Base-by-base conservation (phyloP, 2,888 invertebrate species). In the Eurytoma californica region DNA sequence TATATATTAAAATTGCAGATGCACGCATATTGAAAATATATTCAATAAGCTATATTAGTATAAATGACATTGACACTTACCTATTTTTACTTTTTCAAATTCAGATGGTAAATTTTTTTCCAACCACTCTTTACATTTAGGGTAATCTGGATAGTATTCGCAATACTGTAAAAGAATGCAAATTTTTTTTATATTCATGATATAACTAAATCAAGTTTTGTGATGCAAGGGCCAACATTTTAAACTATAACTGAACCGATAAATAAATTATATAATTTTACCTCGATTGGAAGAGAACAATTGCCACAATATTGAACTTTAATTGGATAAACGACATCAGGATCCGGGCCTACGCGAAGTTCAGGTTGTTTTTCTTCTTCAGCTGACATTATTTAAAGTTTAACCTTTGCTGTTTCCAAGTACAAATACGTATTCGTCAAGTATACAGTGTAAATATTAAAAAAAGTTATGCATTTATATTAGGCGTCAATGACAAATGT, bases 101-200 rank as follows among this genome's bases (percentile, higher is more conserved):
- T 98, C 96, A 65, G 95, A 95, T 0, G 99, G 98, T 83, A 99
- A 92, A 92, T 98, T 95, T 87, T 96, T 95, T 91, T 98, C 97
- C 83, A 99, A 91, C 99, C 99, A 99, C 84, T 95, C 95, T 90
- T 98, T 97, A 90, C 99, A 99, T 91, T 97, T 97, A 83, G 98
- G 98, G 90, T 97, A 97, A 90, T 97, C 97, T 13, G 98, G 98
- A 91, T 98, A 98, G 91, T 97, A 98, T 92, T 99, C 98, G 91
- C 99, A 99, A 90, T 98, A 99, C 96, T 97, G 89, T 20, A 90
- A 79, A 72, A 69, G 72, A 16, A 60, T 39, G 77, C 66, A 67
- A 66, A 65, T 70, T 61, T 63, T 16, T 74, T 67, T 70, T 75
- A 12, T 12, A 18, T n/a, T 47, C 3, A 47, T 18, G 47, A 63